phyloP scores from a whole-genome alignment of 2,888 invertebrate genomes.

The Euproctis similis region DNA sequence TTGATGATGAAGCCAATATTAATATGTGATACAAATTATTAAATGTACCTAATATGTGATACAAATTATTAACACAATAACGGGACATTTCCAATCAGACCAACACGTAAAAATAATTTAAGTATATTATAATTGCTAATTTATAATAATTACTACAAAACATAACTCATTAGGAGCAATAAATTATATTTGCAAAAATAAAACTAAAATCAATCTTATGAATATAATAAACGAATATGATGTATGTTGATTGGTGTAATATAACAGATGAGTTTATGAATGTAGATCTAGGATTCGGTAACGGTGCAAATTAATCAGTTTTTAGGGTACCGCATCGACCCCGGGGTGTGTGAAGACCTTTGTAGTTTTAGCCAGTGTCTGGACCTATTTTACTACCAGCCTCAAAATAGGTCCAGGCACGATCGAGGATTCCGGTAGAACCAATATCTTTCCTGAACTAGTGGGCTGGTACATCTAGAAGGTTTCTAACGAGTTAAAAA shows the following conservation, averaged over 20 bases:
- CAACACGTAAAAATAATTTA: not conserved
- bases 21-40: too few species aligned
- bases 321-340: not conserved
- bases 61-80: not conserved
- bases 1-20: too few species aligned
- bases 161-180: slow-evolving; percentile 5
- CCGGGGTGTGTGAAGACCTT: too few species aligned
- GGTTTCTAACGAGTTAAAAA: too few species aligned
- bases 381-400: too few species aligned
- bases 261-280: slow-evolving; percentile 5
- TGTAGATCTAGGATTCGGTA: slow-evolving; percentile 10
- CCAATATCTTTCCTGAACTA: too few species aligned
- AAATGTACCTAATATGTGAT: not conserved
- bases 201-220: too few species aligned
- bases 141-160: slow-evolving; percentile 2
- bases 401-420: too few species aligned
- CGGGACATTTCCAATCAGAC: not conserved
- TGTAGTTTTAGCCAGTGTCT: too few species aligned
- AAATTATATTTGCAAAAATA: slow-evolving; percentile 8
- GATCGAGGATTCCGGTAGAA: too few species aligned
- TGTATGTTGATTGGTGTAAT: slow-evolving; percentile 12
- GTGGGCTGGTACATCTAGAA: too few species aligned
- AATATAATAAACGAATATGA: slow-evolving; percentile 8
- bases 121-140: slow-evolving; percentile 2
- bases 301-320: slow-evolving; percentile 3